A percentile compares a stretch with the other conserved stretches of the same genome.
These are phyloP conservation scores for Lynx canadensis DNA, from an alignment of 2,113 vertebrate genomes.

Conservation along the genomic window DNA sequence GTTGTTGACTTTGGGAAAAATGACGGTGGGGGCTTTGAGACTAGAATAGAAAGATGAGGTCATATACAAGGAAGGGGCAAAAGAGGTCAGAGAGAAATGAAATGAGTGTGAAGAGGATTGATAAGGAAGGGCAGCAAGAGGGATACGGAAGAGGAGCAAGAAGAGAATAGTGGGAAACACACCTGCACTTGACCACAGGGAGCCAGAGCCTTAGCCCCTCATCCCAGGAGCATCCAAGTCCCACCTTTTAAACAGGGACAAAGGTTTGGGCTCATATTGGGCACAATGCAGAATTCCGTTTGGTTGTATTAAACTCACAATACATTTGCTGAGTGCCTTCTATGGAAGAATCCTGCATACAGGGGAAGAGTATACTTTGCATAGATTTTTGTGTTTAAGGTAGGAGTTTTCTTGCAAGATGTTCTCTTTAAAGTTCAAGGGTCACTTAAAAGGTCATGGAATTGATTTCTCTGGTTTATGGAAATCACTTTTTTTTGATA, in stretches of 20 bases:
- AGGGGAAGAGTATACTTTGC: neutral
- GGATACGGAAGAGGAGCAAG: neutral
- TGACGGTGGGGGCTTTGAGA: neutral
- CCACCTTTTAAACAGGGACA: neutral
- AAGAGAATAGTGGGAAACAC: neutral
- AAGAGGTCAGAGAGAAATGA: neutral
- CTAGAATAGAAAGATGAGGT: constrained; percentile 18
- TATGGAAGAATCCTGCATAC: neutral
- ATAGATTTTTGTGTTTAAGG: neutral
- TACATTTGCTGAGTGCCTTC: neutral
- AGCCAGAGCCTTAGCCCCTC: neutral
- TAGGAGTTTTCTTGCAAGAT: neutral
- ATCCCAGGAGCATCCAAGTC: neutral
- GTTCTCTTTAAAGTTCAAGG: neutral
- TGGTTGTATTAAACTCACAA: neutral
- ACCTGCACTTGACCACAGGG: neutral
- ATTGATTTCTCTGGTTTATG: neutral
- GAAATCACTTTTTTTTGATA: neutral
- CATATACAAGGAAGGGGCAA: neutral
- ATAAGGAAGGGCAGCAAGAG: neutral
- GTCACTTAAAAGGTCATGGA: neutral
- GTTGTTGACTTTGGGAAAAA: constrained; percentile 2
- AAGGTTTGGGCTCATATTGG: neutral
- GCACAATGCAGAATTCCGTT: neutral
- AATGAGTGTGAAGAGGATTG: neutral